Evolutionary conservation across 2,888 invertebrate species (phyloP), one percentile per base, ranked within the genome.

Genomic region (Plutella xylostella): DNA sequence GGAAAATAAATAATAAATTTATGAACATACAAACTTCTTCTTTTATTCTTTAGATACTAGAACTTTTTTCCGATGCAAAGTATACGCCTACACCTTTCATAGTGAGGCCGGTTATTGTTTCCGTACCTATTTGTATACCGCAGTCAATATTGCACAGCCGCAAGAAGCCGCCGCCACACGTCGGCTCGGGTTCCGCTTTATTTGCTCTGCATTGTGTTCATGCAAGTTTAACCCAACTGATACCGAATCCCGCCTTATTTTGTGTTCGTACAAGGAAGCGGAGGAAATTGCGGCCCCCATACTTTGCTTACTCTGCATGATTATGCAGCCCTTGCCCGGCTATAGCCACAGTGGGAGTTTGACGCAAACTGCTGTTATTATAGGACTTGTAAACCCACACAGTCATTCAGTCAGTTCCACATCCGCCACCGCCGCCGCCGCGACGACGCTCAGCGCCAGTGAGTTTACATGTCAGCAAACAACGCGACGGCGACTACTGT

Each of bases 171-270:
- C 60, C 62, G 65, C 58, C 60, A 19, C 6, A 11, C 39, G 25
- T 15, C 22, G n/a, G 31, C 30, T 55, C 53, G 30, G 30, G 14
- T 55, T n/a, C 53, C 64, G 58, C 53, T 63, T 70, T 75, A 70
- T 78, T 77, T 65, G 62, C 60, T 72, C 68, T 69, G 70, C 67
- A 71, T 70, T 75, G 72, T 72, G 68, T 70, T 71, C 71, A 72
- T 73, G 66, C 71, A 75, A 76, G 61, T 76, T 78, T 75, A 74
- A 75, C 72, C 63, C 63, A 66, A 61, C 64, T 65, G 68, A 75
- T 76, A 73, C 73, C 64, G 68, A 63, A 65, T 25, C 55, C 55
- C 56, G 56, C 55, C 58, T 59, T 60, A 54, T 60, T 60, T 60
- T 63, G 58, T 62, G 54, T 58, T 55, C 60, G 15, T 21, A 19